A percentile compares a stretch with the other conserved stretches of the same genome.
phyloP scores from a whole-genome alignment of 2,888 invertebrate genomes.

The Microctonus hyperodae region DNA sequence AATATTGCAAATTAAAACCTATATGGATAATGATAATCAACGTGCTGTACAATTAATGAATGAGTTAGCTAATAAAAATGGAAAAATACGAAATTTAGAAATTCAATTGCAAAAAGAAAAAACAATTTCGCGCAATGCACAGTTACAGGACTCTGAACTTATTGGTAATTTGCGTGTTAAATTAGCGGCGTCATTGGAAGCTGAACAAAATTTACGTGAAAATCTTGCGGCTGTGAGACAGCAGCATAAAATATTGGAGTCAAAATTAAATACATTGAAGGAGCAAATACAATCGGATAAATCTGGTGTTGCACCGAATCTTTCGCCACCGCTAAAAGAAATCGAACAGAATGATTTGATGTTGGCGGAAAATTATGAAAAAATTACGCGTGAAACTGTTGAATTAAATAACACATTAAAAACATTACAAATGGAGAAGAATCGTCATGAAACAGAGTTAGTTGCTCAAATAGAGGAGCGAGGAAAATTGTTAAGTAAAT shows the following conservation, averaged over 20 bases:
- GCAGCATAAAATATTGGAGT: slow-evolving; percentile 64
- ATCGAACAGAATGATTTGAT: slow-evolving; percentile 46
- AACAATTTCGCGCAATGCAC: slow-evolving; percentile 43
- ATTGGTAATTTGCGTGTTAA: slow-evolving; percentile 54
- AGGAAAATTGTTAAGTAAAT: slow-evolving; percentile 58
- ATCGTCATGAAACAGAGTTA: slow-evolving; percentile 64
- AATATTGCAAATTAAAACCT: slow-evolving; percentile 54
- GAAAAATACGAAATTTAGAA: slow-evolving; percentile 49
- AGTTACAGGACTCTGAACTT: slow-evolving; percentile 53
- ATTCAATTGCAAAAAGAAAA: slow-evolving; percentile 51
- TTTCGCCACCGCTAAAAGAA: slow-evolving; percentile 40
- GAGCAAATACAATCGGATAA: slow-evolving; percentile 46
- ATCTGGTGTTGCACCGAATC: slow-evolving; percentile 22
- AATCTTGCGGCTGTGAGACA: slow-evolving; percentile 67
- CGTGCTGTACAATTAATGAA: slow-evolving; percentile 50
- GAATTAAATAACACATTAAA: slow-evolving; percentile 65
- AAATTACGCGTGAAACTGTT: slow-evolving; percentile 43
- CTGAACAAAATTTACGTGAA: slow-evolving; percentile 71
- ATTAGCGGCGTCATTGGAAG: slow-evolving; percentile 71
- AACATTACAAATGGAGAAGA: slow-evolving; percentile 63
- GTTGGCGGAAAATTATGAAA: slow-evolving; percentile 48
- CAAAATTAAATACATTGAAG: slow-evolving; percentile 52
- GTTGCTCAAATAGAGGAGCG: slow-evolving; percentile 64
- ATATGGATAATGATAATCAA: slow-evolving; percentile 53
- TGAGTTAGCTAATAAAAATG: slow-evolving; percentile 51